phyloP scores from a whole-genome alignment of 2,888 invertebrate species.

The Limnephilus marmoratus region DNA sequence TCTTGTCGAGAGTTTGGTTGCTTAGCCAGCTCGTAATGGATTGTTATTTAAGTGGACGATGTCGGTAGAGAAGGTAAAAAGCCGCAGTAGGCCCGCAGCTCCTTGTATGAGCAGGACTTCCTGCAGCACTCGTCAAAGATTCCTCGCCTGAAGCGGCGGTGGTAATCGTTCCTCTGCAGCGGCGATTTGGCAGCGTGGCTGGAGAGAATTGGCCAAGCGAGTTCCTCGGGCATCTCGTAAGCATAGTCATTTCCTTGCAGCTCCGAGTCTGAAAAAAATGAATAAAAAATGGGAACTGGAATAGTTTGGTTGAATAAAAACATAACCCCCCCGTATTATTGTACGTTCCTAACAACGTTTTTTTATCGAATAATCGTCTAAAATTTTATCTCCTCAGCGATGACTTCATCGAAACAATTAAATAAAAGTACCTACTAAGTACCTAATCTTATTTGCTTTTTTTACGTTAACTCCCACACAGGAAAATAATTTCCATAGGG shows the following conservation, averaged over 20 bases:
- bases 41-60: neutral
- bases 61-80: neutral
- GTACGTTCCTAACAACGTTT: no score
- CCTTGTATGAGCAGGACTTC: constrained; percentile 70
- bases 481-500: no score
- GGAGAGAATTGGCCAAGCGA: constrained; percentile 52
- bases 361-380: no score
- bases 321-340: no score
- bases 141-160: constrained; percentile 67
- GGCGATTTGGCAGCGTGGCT: constrained; percentile 45
- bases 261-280: neutral
- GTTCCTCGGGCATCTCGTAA: constrained; percentile 50
- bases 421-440: no score
- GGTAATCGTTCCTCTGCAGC: constrained; percentile 27
- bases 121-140: constrained; percentile 73
- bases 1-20: neutral
- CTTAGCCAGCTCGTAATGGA: neutral
- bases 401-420: no score
- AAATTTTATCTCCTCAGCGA: no score
- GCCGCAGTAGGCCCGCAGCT: constrained; percentile 71
- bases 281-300: neutral
- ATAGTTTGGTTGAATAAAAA: neutral
- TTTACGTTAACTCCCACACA: no score
- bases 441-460: no score
- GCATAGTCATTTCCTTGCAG: constrained; percentile 41